Evolutionary conservation across 2,113 vertebrate species (phyloP), one percentile per base, ranked within the genome.

Genomic region (Psephotus haematonotus): DNA sequence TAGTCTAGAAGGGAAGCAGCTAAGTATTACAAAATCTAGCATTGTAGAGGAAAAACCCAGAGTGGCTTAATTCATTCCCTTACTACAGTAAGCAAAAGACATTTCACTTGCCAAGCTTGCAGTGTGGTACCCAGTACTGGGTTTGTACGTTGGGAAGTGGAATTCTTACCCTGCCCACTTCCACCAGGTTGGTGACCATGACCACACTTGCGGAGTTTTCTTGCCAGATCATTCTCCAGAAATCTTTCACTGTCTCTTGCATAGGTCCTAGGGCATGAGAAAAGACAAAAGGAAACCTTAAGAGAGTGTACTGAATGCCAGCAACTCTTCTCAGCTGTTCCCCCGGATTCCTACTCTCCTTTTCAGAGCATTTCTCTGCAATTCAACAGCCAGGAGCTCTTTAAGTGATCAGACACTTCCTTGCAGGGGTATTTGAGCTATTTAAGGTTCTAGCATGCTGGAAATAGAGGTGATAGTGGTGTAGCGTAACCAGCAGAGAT

Each of bases 171-270:
- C 99, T 98, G 98, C 99, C 99, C 95, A 99, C 99, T 97, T 99
- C 99, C 94, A 99, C 99, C 88, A 99, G 98, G 97, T 99, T 99
- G 95, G 99, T 99, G 97, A 99, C 99, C 99, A 99, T 99, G 98
- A 99, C 99, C 86, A 99, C 99, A 88, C 99, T 99, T 72, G 98
- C 98, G 0, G 99, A 99, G 97, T 99, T 99, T 95, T 99, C 99
- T 94, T 99, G 99, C 99, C 99, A 99, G 91, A 99, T 99, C 99
- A 99, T 99, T 95, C 99, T 99, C 99, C 99, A 99, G 94, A 99
- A 99, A 98, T 99, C 99, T 97, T 99, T 99, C 82, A 99, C 99
- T 0, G 99, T 99, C 97, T 99, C 99, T 92, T 99, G 99, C 99
- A 99, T 99, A 0, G 99, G 99, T 85, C 99, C 99, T 99, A 95